Conservation (phyloP, 2,797 vertebrate genomes). For the Arrhamphus sclerolepis region DNA sequence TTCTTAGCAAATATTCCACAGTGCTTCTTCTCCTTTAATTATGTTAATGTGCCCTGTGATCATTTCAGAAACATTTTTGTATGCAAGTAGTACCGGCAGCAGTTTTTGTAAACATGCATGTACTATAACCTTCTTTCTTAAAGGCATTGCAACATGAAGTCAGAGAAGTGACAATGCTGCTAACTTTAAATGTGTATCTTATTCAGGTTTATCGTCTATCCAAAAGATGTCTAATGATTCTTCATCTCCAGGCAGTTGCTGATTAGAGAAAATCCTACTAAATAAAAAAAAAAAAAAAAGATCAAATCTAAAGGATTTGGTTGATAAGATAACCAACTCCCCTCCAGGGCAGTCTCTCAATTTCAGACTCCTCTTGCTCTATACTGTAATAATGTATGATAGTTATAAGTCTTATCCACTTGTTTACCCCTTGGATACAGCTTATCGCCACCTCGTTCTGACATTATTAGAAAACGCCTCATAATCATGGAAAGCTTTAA, state of each 20-base stretch:
- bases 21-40: conserved; percentile 3
- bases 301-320: conserved; percentile 29
- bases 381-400: conserved; percentile 32
- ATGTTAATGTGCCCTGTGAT: not conserved
- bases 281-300: conserved; percentile 11
- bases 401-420: conserved; percentile 49
- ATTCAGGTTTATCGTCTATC: conserved; percentile 15
- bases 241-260: conserved; percentile 9
- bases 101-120: conserved; percentile 7
- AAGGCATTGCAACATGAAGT: not conserved
- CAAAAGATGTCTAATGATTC: conserved; percentile 4
- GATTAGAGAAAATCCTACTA: conserved; percentile 17
- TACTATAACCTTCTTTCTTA: not conserved
- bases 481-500: conserved; percentile 39
- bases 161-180: not conserved
- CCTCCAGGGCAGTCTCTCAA: conserved; percentile 4
- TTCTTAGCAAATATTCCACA: conserved; percentile 4
- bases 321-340: conserved; percentile 44
- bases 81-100: conserved; percentile 4
- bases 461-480: conserved; percentile 44
- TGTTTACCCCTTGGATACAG: conserved; percentile 31
- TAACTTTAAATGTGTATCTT: conserved; percentile 26
- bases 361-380: conserved; percentile 17
- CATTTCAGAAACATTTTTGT: not conserved
- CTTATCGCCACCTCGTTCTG: conserved; percentile 28